phyloP scores from a whole-genome alignment of 2,113 vertebrate genomes.

The Numida meleagris region DNA sequence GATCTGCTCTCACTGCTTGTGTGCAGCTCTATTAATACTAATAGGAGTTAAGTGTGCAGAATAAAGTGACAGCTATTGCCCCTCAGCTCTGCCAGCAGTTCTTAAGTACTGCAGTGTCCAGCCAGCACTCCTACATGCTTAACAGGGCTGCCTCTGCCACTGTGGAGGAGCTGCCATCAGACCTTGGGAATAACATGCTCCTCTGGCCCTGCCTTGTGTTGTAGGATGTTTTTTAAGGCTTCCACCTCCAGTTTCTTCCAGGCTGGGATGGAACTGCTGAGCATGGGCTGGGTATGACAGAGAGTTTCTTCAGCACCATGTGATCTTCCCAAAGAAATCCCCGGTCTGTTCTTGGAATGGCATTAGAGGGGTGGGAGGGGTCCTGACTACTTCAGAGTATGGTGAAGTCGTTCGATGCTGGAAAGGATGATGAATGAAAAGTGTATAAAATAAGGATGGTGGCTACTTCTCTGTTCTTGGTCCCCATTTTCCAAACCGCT shows the following conservation, averaged over 20 bases:
- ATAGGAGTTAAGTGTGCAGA: slow-evolving; percentile 68
- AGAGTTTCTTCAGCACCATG: background rate
- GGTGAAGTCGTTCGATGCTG: background rate
- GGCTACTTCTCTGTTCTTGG: background rate
- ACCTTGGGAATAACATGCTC: background rate
- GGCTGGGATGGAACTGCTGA: background rate
- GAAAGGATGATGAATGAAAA: background rate
- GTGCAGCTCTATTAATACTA: slow-evolving; percentile 48
- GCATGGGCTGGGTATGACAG: background rate
- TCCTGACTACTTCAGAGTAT: background rate
- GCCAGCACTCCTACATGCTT: background rate
- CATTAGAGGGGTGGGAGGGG: background rate
- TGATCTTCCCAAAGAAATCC: background rate
- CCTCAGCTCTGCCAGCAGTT: slow-evolving; percentile 45
- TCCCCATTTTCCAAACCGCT: background rate
- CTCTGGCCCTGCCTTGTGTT: background rate
- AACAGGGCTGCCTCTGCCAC: background rate
- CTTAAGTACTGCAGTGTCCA: slow-evolving; percentile 3
- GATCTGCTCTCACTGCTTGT: slow-evolving; percentile 53
- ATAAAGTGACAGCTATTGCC: slow-evolving; percentile 43
- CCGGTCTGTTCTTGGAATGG: background rate
- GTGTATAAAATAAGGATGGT: background rate
- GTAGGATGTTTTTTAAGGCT: background rate
- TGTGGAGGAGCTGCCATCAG: background rate
- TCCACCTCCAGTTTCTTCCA: background rate